phyloP scores from a whole-genome alignment of 2,888 invertebrate species.

The Argynnis bischoffii region DNA sequence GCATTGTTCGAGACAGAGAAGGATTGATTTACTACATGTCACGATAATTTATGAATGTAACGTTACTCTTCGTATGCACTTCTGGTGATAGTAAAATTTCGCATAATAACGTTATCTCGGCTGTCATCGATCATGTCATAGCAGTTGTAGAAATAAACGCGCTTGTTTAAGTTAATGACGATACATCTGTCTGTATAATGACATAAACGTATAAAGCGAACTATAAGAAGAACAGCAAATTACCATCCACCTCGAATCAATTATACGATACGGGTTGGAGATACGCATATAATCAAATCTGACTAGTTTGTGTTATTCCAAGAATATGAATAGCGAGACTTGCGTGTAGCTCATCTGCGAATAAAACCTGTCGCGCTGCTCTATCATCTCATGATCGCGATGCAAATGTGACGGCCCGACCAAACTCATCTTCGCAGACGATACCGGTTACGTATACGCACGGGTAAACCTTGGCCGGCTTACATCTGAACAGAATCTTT shows the following conservation, averaged over 20 bases:
- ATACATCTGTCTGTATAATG: conserved; percentile 18
- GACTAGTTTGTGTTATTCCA: conserved; percentile 28
- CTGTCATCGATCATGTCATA: conserved; percentile 38
- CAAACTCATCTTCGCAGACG: conserved; percentile 37
- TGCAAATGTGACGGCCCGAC: conserved; percentile 38
- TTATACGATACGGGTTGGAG: conserved; percentile 25
- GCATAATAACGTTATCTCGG: conserved; percentile 51
- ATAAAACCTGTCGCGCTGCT: conserved; percentile 38
- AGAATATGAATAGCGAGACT: conserved; percentile 33
- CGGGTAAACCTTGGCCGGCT: conserved; percentile 52
- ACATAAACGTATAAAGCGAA: conserved; percentile 8
- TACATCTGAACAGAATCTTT: conserved; percentile 41
- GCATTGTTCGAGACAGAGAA: conserved; percentile 46
- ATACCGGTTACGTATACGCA: conserved; percentile 42
- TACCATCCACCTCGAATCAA: conserved; percentile 32
- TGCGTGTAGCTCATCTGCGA: conserved; percentile 29
- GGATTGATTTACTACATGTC: conserved; percentile 45
- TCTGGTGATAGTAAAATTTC: conserved; percentile 53
- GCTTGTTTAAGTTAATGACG: conserved; percentile 25
- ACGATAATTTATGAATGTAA: conserved; percentile 42
- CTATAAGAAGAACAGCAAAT: conserved; percentile 13
- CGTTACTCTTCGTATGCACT: conserved; percentile 32
- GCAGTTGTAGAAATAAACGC: conserved; percentile 31
- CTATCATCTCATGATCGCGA: conserved; percentile 35
- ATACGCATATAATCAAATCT: conserved; percentile 29